These are phyloP conservation scores for Lacanobia wlatinum DNA, from an alignment of 2,888 invertebrate genomes.

Conservation along the genomic window DNA sequence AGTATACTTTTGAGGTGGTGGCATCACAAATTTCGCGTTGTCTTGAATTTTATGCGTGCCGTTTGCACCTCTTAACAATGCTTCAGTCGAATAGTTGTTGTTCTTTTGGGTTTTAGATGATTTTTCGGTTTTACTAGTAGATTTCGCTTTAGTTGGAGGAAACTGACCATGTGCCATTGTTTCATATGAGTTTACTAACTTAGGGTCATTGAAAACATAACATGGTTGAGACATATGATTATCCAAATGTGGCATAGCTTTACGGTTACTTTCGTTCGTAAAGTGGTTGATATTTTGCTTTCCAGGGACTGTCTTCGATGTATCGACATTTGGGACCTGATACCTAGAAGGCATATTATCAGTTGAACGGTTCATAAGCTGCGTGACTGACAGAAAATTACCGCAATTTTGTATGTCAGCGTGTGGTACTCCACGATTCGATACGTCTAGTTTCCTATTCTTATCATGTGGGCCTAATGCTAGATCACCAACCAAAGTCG, in stretches of 20 bases:
- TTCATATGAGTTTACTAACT: conserved; percentile 80
- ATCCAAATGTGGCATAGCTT: conserved; percentile 79
- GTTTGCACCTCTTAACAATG: conserved; percentile 83
- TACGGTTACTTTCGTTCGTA: conserved; percentile 78
- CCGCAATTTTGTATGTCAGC: conserved; percentile 84
- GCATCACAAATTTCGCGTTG: conserved; percentile 79
- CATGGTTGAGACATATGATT: conserved; percentile 80
- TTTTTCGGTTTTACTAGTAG: conserved; percentile 81
- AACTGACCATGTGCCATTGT: conserved; percentile 75
- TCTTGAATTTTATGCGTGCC: conserved; percentile 84
- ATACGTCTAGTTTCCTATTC: conserved; percentile 81
- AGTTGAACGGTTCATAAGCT: conserved; percentile 86
- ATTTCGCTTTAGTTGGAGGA: conserved; percentile 79
- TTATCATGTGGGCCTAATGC: conserved; percentile 88
- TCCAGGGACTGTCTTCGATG: conserved; percentile 72
- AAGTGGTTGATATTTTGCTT: conserved; percentile 81
- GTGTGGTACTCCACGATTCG: conserved; percentile 76
- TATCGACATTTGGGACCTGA: conserved; percentile 77
- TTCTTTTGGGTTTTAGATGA: conserved; percentile 83
- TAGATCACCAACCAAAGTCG: conserved; percentile 86
- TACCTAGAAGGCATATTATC: conserved; percentile 82
- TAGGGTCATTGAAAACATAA: conserved; percentile 83
- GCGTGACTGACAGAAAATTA: conserved; percentile 87
- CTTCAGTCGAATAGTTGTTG: conserved; percentile 87
- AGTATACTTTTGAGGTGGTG: conserved; percentile 82